These are phyloP conservation scores for Mesorhabditis sp. DNA, from an alignment of 2,888 invertebrate genomes.

Conservation along the genomic window DNA sequence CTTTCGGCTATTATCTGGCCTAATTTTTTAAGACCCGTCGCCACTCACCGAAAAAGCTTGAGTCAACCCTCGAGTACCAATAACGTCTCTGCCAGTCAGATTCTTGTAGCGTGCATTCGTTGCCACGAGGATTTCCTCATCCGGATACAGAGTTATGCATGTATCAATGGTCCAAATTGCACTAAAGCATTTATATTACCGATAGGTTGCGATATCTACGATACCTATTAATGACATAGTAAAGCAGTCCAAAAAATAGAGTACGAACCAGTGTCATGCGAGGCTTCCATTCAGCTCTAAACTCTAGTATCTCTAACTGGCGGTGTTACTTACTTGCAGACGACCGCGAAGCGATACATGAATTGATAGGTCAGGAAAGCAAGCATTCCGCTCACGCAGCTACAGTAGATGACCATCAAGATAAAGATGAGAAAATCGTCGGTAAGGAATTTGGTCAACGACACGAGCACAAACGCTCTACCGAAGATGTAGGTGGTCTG, in stretches of 20 bases:
- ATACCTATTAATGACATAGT: background rate
- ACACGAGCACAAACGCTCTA: background rate
- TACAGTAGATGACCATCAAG: constrained; percentile 1
- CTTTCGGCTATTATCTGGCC: too few species aligned
- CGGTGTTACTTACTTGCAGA: background rate
- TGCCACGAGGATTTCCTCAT: background rate
- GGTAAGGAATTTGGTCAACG: background rate
- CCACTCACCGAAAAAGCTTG: background rate
- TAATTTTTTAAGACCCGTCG: too few species aligned
- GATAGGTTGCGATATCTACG: background rate
- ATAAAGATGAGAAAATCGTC: background rate
- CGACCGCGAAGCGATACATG: background rate
- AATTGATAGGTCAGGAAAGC: background rate
- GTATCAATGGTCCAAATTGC: background rate
- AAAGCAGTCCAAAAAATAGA: background rate
- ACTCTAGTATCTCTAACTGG: background rate
- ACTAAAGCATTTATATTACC: background rate
- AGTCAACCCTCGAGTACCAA: background rate
- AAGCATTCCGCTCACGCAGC: background rate
- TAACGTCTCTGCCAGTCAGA: background rate
- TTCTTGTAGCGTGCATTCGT: background rate
- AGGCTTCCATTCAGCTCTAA: background rate
- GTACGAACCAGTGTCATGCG: background rate
- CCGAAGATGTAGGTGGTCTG: background rate
- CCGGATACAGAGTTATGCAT: background rate